Percentiles rank a stretch among this genome's conserved stretches.
These are phyloP conservation scores for Xanthorhoe spadicearia DNA, from an alignment of 2,888 invertebrate species.

Conservation along the genomic window DNA sequence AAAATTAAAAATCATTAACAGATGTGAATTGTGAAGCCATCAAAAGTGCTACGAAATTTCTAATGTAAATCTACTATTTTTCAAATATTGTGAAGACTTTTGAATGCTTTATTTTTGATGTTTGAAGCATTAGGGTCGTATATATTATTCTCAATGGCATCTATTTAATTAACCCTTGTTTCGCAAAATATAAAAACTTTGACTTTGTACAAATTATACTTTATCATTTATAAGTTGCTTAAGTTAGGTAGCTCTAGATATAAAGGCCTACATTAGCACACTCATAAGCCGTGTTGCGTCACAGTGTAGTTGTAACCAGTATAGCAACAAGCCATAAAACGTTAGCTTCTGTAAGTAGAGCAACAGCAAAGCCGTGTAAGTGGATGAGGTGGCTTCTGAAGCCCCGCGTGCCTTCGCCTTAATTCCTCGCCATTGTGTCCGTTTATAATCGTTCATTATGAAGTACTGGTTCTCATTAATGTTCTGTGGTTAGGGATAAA, in stretches of 20 bases:
- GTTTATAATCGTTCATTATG: slow-evolving; percentile 51
- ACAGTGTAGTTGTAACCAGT: slow-evolving; percentile 1
- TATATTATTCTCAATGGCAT: too few species aligned
- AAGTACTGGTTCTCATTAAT: not conserved
- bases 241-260: not conserved
- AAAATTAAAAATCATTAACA: too few species aligned
- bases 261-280: not conserved
- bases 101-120: too few species aligned
- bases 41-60: too few species aligned
- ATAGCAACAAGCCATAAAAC: slow-evolving; percentile 56
- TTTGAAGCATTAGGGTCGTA: too few species aligned
- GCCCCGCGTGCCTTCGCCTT: slow-evolving; percentile 53
- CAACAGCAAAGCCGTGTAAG: slow-evolving; percentile 52
- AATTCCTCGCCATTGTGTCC: slow-evolving; percentile 48
- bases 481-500: not conserved
- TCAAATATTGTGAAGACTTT: too few species aligned
- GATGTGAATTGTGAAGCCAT: too few species aligned
- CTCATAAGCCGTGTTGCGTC: not conserved
- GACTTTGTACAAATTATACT: too few species aligned
- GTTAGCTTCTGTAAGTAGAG: slow-evolving; percentile 46
- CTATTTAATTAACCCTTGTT: too few species aligned
- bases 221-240: too few species aligned
- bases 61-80: too few species aligned
- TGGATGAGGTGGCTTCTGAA: slow-evolving; percentile 63
- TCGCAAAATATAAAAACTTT: too few species aligned